Base-by-base conservation (phyloP, 1,140 invertebrate genomes). In the Popillia japonica region DNA sequence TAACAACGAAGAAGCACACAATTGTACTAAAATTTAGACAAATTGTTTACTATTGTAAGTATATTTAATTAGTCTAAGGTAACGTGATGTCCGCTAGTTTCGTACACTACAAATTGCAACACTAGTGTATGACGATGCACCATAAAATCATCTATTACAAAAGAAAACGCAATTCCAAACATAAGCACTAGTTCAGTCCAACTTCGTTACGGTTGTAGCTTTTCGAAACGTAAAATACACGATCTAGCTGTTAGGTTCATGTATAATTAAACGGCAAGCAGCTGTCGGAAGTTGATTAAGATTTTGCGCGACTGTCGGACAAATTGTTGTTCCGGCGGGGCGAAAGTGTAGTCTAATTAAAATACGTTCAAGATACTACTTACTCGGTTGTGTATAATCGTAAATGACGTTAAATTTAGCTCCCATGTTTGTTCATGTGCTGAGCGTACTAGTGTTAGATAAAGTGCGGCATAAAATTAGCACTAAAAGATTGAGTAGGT, bases 271-370 rank as follows among this genome's bases (percentile, higher is more conserved):
- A 55, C 48, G 48, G 48, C 48, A 17, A 68, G 22, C 61, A 68
- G 61, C 61, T 68, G 61, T 68, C 61, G 61, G 61, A 68, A 68
- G 61, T 68, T 68, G 61, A 68, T 68, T 68, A 27, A 68, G 61
- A 68, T 23, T 68, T 68, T 68, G 61, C 61, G 27, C 17, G 2
- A 68, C 22, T 27, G 27, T 23, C 22, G 61, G 61, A 68, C 61
- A 68, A 68, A 68, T 68, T 34, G 61, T 68, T 68, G 22, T 34
- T 17, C 48, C 14, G 7, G 48, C 61, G 61, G 9, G 4, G 23
- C 61, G 20, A 68, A 68, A 68, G 61, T 68, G 61, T 34, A 68
- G 61, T 20, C 61, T 68, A 68, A 68, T 68, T 68, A 68, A 68
- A 68, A 68, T 3, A 34, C 61, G 22, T 34, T 68, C 61, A 27